Evolutionary conservation across 2,113 vertebrate species (phyloP).

Genomic region (Protomyctophum bolini): DNA sequence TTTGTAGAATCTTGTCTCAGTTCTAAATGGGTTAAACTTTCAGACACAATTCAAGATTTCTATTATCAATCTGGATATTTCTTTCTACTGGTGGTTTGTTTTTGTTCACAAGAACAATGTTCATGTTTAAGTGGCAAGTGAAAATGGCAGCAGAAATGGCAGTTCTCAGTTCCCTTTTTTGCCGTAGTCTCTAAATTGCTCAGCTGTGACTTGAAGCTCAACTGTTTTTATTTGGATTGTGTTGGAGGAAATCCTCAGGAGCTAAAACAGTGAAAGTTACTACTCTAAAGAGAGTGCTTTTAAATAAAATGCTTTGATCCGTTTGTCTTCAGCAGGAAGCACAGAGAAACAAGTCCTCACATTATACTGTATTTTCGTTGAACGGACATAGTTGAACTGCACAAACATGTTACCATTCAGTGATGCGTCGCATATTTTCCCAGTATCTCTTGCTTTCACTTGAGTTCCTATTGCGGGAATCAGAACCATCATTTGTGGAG

Average conservation of each 20-base stretch:
- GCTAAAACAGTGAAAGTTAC: neutral
- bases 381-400: neutral
- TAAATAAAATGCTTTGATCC: neutral
- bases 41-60: neutral
- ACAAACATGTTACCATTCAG: neutral
- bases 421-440: neutral
- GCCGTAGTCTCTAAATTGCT: neutral
- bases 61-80: neutral
- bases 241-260: neutral
- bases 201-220: neutral
- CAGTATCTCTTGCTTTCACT: conserved; percentile 18
- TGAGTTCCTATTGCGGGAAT: conserved; percentile 35
- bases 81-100: conserved; percentile 6
- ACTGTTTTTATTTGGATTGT: neutral
- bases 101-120: conserved; percentile 40
- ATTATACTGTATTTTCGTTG: neutral
- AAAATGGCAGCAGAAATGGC: conserved; percentile 48
- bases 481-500: conserved; percentile 24
- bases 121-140: conserved; percentile 55
- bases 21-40: no score
- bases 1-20: no score
- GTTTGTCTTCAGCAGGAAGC: neutral
- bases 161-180: neutral
- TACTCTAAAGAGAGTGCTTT: neutral
- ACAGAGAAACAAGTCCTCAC: neutral